phyloP scores from a whole-genome alignment of 2,888 invertebrate species.

The Micoletzkya japonica region DNA sequence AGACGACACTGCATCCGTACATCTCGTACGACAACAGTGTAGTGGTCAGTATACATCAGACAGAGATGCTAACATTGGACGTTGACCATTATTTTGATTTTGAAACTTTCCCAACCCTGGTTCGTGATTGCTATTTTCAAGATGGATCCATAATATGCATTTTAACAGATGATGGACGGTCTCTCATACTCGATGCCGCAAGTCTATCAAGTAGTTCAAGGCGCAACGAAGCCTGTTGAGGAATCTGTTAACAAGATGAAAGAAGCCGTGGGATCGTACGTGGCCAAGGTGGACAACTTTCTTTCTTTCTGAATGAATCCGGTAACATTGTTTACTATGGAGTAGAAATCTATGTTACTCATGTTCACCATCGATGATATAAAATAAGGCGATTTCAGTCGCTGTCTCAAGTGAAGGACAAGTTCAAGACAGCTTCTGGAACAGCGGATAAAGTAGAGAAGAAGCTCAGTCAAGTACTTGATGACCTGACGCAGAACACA shows the following conservation, averaged over 20 bases:
- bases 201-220: conserved; percentile 15
- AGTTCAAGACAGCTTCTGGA: conserved; percentile 4
- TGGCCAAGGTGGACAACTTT: background rate
- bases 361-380: background rate
- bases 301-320: background rate
- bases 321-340: no score
- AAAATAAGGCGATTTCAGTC: conserved; percentile 5
- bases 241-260: conserved; percentile 14
- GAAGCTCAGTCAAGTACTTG: background rate
- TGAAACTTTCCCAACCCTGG: background rate
- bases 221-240: background rate
- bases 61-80: background rate
- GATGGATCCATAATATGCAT: background rate
- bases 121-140: background rate
- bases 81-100: background rate
- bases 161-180: conserved; percentile 16
- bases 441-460: conserved; percentile 8
- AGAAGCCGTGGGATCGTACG: conserved; percentile 6
- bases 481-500: conserved; percentile 19
- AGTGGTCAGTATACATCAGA: background rate
- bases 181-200: conserved; percentile 9
- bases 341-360: background rate
- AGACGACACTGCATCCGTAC: conserved; percentile 1
- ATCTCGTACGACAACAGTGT: conserved; percentile 11
- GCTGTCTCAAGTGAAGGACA: background rate